Evolutionary conservation across 2,113 vertebrate genomes (phyloP).

Genomic region (Hydrochoerus hydrochaeris): DNA sequence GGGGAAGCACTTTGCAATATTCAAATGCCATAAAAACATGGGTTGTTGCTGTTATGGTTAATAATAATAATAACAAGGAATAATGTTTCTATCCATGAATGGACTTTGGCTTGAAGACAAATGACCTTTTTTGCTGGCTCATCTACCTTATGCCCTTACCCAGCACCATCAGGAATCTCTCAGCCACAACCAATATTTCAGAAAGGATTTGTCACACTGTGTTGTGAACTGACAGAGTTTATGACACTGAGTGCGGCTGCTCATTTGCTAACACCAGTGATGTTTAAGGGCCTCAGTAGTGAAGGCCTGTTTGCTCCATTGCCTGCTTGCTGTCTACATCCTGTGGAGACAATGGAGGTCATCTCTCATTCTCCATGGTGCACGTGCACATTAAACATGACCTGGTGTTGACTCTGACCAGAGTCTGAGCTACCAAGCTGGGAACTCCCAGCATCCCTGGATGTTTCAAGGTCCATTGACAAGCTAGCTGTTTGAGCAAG

Average conservation of each 20-base stretch:
- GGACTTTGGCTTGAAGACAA: slow-evolving; percentile 70
- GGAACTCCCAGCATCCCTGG: slow-evolving; percentile 52
- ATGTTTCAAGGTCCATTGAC: slow-evolving; percentile 26
- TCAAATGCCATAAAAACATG: slow-evolving; percentile 31
- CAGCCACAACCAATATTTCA: slow-evolving; percentile 77
- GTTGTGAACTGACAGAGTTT: slow-evolving; percentile 68
- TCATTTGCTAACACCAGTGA: slow-evolving; percentile 59
- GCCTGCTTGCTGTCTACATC: slow-evolving; percentile 51
- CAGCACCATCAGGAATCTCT: slow-evolving; percentile 63
- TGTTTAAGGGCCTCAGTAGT: slow-evolving; percentile 52
- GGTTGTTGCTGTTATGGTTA: slow-evolving; percentile 26
- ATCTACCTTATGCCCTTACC: background rate
- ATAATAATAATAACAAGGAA: slow-evolving; percentile 56
- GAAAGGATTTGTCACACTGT: slow-evolving; percentile 66
- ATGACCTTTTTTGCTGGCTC: slow-evolving; percentile 42
- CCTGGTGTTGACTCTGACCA: background rate
- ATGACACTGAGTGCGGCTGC: slow-evolving; percentile 45
- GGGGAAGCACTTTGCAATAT: background rate
- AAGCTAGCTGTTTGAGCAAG: slow-evolving; percentile 42
- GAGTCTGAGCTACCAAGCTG: background rate
- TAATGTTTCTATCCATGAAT: background rate
- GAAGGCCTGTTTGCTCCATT: background rate
- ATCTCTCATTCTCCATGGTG: slow-evolving; percentile 15
- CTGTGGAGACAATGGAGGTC: slow-evolving; percentile 69
- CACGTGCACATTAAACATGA: slow-evolving; percentile 37